Evolutionary conservation across 2,113 vertebrate genomes (phyloP).

Genomic region (Megaceryle torquata): DNA sequence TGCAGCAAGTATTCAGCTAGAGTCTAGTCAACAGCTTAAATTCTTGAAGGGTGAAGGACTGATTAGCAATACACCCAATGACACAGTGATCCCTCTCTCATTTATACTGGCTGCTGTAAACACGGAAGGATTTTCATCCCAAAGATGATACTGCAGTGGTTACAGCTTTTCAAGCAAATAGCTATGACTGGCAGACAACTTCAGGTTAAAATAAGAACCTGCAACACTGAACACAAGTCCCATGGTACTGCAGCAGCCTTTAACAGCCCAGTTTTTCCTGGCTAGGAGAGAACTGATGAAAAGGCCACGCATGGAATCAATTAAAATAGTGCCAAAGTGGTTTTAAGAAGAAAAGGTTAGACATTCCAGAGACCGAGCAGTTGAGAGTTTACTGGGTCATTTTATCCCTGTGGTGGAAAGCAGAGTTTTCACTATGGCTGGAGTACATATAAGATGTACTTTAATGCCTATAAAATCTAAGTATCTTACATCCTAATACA

Average conservation of each 20-base stretch:
- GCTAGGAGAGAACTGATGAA: slow-evolving; percentile 32
- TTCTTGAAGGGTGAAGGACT: neutral
- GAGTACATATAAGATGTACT: neutral
- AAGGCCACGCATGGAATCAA: slow-evolving; percentile 49
- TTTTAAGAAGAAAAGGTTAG: slow-evolving; percentile 53
- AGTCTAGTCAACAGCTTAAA: neutral
- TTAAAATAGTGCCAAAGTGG: slow-evolving; percentile 42
- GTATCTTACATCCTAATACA: neutral
- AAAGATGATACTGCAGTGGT: neutral
- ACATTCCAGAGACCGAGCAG: neutral
- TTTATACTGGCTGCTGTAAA: neutral
- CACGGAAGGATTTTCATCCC: neutral
- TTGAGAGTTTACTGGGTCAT: slow-evolving; percentile 42
- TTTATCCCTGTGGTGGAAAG: neutral
- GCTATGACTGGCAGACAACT: slow-evolving; percentile 6
- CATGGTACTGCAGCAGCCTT: slow-evolving; percentile 41
- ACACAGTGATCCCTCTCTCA: neutral
- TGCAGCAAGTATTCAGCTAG: neutral
- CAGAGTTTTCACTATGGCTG: slow-evolving; percentile 1
- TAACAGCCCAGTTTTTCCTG: slow-evolving; percentile 38
- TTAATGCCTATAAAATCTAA: neutral
- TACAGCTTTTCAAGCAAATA: neutral
- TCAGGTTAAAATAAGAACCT: slow-evolving; percentile 49
- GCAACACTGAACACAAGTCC: slow-evolving; percentile 30
- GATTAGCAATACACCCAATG: neutral